A percentile compares a stretch with the other conserved stretches of the same genome.
Evolutionary conservation across 2,888 invertebrate genomes (phyloP).

Genomic region (Pycnomerus fuliginosus): DNA sequence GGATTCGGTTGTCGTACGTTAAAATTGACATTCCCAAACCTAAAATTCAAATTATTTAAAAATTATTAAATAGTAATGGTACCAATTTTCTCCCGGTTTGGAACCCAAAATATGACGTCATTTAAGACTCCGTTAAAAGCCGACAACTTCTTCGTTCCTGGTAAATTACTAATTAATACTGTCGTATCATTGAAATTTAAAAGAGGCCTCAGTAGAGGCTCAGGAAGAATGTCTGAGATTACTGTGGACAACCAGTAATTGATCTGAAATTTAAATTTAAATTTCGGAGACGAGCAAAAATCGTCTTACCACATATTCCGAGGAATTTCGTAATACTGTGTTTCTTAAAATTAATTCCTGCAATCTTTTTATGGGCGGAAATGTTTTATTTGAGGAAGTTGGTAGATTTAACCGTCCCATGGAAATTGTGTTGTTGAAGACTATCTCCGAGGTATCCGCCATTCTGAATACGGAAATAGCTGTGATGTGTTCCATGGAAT

Average conservation of each 20-base stretch:
- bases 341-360: too few species aligned
- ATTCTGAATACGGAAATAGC: too few species aligned
- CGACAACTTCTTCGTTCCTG: conserved; percentile 1
- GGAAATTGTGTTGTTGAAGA: too few species aligned
- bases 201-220: conserved; percentile 2
- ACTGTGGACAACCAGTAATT: conserved; percentile 4
- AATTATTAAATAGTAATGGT: not conserved
- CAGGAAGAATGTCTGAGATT: conserved; percentile 2
- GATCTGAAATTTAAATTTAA: conserved; percentile 10
- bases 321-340: not conserved
- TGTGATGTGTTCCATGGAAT: too few species aligned
- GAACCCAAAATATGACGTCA: conserved; percentile 5
- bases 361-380: too few species aligned
- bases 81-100: conserved; percentile 4
- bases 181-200: conserved; percentile 4
- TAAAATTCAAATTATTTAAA: not conserved
- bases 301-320: conserved; percentile 1
- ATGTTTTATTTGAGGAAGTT: too few species aligned
- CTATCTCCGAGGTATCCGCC: too few species aligned
- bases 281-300: too few species aligned
- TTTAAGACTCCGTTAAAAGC: not conserved
- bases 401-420: too few species aligned
- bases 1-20: conserved; percentile 5
- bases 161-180: conserved; percentile 2
- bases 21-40: conserved; percentile 2